These are phyloP conservation scores for Drosophila quinaria DNA, from an alignment of 2,888 invertebrate species.

Conservation along the genomic window DNA sequence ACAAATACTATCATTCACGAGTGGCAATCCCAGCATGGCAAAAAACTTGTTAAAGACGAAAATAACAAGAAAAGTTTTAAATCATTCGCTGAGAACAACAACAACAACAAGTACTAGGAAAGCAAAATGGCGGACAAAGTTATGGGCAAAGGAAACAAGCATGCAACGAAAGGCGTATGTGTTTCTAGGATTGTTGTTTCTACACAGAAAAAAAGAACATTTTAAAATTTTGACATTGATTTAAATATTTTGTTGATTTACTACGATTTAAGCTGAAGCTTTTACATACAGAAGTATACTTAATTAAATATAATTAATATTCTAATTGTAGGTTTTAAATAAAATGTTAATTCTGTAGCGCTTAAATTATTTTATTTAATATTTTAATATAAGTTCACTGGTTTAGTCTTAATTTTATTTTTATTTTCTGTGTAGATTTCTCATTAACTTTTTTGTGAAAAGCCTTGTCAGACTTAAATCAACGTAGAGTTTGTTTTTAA, in stretches of 20 bases:
- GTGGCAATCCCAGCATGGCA: conserved; percentile 46
- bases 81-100: conserved; percentile 68
- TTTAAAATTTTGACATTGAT: too few relatives aligned
- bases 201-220: not conserved
- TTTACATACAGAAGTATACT: too few relatives aligned
- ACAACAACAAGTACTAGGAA: conserved; percentile 17
- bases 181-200: conserved; percentile 16
- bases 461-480: conserved; percentile 30
- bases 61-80: conserved; percentile 81
- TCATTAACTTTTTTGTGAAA: conserved; percentile 23
- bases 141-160: conserved; percentile 40
- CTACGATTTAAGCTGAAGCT: too few relatives aligned
- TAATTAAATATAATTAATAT: too few relatives aligned
- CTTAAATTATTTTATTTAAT: too few relatives aligned
- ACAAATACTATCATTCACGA: conserved; percentile 61
- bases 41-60: conserved; percentile 77
- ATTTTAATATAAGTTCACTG: too few relatives aligned
- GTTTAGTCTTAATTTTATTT: not conserved
- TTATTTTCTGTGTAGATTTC: not conserved
- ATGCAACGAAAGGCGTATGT: conserved; percentile 37
- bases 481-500: not conserved
- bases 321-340: too few relatives aligned
- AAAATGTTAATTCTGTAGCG: too few relatives aligned
- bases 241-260: too few relatives aligned
- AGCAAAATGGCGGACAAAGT: conserved; percentile 45